Base-by-base conservation (phyloP, 2,113 vertebrate genomes). In the Chunga burmeisteri region DNA sequence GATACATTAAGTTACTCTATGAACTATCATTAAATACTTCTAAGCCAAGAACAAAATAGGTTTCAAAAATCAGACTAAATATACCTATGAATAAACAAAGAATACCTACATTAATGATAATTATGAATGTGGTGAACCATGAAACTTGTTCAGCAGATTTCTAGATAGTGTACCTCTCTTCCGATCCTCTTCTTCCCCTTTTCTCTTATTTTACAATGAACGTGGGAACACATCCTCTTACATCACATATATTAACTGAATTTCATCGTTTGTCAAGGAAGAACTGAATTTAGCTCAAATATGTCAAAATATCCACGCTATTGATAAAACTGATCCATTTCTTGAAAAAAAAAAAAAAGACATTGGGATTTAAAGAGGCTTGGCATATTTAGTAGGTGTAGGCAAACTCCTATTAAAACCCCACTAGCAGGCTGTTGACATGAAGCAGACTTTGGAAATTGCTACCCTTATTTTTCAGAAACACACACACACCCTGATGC, bases 401-500 rank as follows among this genome's bases (percentile, higher is more conserved):
- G 17, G 27, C 16, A 67, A 92, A 47, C 47, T 83, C 34, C 25
- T 44, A 7, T 62, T 66, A 72, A 44, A 50, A 34, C 9, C 11
- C 19, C 13, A 16, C 3, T 27, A 73, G 12, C 7, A 50, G 19
- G 10, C 22, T 61, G 13, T 25, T n/a, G 38, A 67, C 22, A 40
- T 18, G 18, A 88, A 44, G 18, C 56, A 49, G 25, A 70, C 20
- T 38, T 84, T 49, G 23, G 23, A 86, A 92, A 81, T 10, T 56
- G 13, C 10, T 85, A 13, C 3, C 27, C 5, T 82, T 66, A 36
- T 44, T 21, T 61, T 83, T 83, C 72, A 83, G 36, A 89, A 83
- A 73, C 4, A 49, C 14, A 10, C 44, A 0, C 12, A 7, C 4
- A 26, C 3, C 5, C 8, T 4, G 4, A 20, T 10, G 49, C 0